Conservation (phyloP, 2,797 vertebrate species). For the Syndactyla subalaris region DNA sequence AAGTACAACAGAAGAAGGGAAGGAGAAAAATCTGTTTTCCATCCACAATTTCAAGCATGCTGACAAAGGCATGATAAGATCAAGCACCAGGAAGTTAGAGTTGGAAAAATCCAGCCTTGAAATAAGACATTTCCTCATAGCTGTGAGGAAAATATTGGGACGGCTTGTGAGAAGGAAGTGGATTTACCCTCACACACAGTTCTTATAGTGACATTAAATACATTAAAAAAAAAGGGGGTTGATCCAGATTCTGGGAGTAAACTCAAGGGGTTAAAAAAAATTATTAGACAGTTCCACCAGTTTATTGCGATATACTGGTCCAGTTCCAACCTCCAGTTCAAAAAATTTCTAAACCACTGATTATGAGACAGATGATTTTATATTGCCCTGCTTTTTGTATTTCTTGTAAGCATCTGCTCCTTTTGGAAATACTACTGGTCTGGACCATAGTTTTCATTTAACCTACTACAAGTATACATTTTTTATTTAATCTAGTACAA, state of each 20-base stretch:
- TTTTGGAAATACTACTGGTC: background rate
- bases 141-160: constrained; percentile 36
- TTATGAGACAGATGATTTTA: background rate
- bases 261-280: background rate
- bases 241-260: background rate
- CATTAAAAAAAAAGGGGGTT: background rate
- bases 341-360: background rate
- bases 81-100: background rate
- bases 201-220: background rate
- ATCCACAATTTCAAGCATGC: background rate
- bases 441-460: background rate
- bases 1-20: background rate
- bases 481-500: background rate
- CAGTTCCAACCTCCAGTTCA: background rate
- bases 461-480: background rate
- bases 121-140: constrained; percentile 36
- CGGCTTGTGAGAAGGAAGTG: background rate
- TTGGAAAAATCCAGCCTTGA: constrained; percentile 43
- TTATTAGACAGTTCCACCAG: background rate
- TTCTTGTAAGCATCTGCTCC: background rate
- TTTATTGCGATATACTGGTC: background rate
- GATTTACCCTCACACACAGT: background rate
- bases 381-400: background rate
- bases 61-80: constrained; percentile 29
- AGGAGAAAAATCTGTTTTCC: constrained; percentile 37